Evolutionary conservation across 2,888 invertebrate species (phyloP), one percentile per base, ranked within the genome.

Genomic region (Sphecodes monilicornis): DNA sequence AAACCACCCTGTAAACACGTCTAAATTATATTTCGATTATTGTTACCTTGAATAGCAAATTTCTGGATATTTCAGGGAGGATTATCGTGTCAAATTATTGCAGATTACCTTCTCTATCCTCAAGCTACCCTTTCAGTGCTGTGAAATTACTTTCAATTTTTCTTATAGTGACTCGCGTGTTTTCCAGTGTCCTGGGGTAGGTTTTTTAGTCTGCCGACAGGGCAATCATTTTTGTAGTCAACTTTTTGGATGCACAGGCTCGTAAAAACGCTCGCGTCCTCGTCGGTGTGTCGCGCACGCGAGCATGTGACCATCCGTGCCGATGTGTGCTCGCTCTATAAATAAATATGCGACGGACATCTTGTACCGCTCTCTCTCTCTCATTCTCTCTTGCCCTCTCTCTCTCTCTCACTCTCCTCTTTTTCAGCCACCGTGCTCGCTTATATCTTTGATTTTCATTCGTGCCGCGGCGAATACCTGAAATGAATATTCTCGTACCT

Each of bases 311-410:
- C 86, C 90, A 88, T 90, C 88, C 89, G 89, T 89, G 82, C 90
- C 89, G 82, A 86, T 89, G 89, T 92, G 89, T 86, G 91, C 90
- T 91, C 91, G 89, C 90, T 92, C 93, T 93, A 93, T 93, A 93
- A 93, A 93, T 93, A 93, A 93, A 92, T 93, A 93, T 91, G 84
- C 92, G 91, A 92, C 92, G 92, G 91, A 93, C 92, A 92, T 92
- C 91, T 92, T 90, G 91, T 92, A 91, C 88, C 90, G 75, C 84
- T 77, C 86, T 76, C 68, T 83, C 43, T 76, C 64, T 73, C 57
- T 75, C 73, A 71, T 68, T 76, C 86, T 82, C 78, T 89, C 86
- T n/a, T 57, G 50, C 64, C 36, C 66, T 74, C 88, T 85, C 80
- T 85, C 50, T 13, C 46, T 46, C 46, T 46, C 46, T 3, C 60